Conservation (phyloP, 1,140 invertebrate species). For the Heterodera carotae region DNA sequence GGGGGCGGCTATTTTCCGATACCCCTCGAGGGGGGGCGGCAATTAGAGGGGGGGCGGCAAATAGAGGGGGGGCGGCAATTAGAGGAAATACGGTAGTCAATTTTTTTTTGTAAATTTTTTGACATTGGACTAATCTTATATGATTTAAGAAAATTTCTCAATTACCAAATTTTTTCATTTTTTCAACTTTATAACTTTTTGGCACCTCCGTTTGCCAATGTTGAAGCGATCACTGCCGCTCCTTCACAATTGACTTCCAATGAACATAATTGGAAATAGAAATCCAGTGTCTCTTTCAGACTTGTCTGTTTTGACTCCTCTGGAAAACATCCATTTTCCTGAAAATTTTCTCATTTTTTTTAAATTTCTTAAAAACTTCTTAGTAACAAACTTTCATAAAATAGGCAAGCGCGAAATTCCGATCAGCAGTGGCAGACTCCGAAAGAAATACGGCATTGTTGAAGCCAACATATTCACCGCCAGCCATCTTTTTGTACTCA, state of each 20-base stretch:
- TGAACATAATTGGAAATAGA: constrained; percentile 86
- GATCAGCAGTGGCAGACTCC: constrained; percentile 68
- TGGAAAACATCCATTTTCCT: constrained; percentile 65
- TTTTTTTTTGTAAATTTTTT: not conserved
- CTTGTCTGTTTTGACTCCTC: constrained; percentile 69
- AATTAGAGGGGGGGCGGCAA: no score
- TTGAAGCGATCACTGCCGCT: constrained; percentile 86
- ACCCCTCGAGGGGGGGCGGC: no score
- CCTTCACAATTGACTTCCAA: constrained; percentile 91
- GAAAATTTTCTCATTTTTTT: not conserved
- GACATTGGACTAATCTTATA: no score
- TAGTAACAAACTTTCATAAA: constrained; percentile 66
- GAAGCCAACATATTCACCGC: constrained; percentile 87
- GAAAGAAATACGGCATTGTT: constrained; percentile 81
- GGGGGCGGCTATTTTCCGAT: no score
- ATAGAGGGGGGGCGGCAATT: no score
- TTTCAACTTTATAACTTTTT: not conserved
- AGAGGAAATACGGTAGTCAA: no score
- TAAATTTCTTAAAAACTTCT: not conserved
- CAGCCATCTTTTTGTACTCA: constrained; percentile 74
- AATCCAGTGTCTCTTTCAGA: constrained; percentile 93
- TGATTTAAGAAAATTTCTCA: not conserved
- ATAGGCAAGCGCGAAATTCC: constrained; percentile 69
- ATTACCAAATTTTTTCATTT: not conserved
- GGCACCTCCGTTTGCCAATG: constrained; percentile 87